These are phyloP conservation scores for Menidia beryllina DNA, from an alignment of 2,113 vertebrate species.

Conservation along the genomic window DNA sequence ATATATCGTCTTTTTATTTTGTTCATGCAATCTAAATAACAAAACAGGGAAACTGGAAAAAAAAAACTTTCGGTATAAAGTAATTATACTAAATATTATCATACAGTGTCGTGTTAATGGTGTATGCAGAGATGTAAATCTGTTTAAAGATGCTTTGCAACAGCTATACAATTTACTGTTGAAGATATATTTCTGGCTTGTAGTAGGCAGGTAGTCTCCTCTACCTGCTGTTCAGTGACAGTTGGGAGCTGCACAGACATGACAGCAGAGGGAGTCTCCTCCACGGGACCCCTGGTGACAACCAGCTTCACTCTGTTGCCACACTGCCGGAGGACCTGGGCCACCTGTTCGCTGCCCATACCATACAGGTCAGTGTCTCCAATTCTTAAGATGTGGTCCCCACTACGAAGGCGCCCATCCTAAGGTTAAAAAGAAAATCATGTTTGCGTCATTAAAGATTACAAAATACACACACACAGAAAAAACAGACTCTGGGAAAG, in stretches of 20 bases:
- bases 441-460: background rate
- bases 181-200: background rate
- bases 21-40: too few species aligned
- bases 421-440: conserved; percentile 53
- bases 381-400: conserved; percentile 94
- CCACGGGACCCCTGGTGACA: conserved; percentile 88
- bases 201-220: background rate
- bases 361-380: conserved; percentile 91
- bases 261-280: conserved; percentile 81
- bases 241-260: conserved; percentile 79
- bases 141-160: too few species aligned
- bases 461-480: background rate
- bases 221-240: conserved; percentile 83
- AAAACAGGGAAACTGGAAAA: background rate
- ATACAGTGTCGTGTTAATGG: too few species aligned
- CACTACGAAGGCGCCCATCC: conserved; percentile 91
- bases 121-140: too few species aligned
- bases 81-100: background rate
- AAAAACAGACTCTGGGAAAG: too few species aligned
- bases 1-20: conserved; percentile 26
- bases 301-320: conserved; percentile 91
- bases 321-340: conserved; percentile 93
- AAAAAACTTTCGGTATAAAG: too few species aligned
- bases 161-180: too few species aligned
- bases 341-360: conserved; percentile 96